A percentile compares a stretch with the other conserved stretches of the same genome.
Conservation (phyloP, 2,888 invertebrate genomes). For the Pristionchus mayeri region DNA sequence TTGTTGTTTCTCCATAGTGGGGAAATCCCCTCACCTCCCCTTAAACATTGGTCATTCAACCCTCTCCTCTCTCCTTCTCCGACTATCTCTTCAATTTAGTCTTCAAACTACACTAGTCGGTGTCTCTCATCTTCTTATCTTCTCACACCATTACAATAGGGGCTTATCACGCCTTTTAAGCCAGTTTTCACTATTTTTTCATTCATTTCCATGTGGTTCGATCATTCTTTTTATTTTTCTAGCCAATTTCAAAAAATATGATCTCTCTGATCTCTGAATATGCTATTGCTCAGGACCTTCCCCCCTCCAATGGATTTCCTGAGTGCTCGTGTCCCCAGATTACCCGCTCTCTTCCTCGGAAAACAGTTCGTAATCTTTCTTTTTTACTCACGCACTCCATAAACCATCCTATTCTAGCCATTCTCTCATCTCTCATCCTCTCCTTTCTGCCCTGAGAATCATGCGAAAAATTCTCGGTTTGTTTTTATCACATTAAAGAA, state of each 20-base stretch:
- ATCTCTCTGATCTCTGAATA: not conserved
- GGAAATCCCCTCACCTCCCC: not conserved
- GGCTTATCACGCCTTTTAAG: slow-evolving; percentile 27
- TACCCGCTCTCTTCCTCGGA: slow-evolving; percentile 13
- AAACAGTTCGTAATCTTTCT: not conserved
- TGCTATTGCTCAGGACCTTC: not conserved
- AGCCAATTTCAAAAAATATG: not conserved
- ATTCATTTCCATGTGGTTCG: not conserved
- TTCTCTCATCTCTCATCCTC: not conserved
- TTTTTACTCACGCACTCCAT: not conserved
- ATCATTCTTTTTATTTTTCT: not conserved
- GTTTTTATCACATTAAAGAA: not conserved
- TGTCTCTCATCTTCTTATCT: not conserved
- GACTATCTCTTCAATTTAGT: not conserved
- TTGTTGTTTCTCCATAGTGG: not conserved
- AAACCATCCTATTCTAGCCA: not conserved
- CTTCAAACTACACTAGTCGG: slow-evolving; percentile 20
- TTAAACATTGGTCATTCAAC: not conserved
- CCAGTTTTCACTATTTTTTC: not conserved
- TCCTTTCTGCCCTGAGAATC: not conserved
- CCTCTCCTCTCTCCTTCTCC: not conserved
- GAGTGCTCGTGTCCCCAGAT: not conserved
- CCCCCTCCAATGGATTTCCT: not conserved
- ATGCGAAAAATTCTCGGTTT: not conserved
- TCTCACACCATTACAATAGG: slow-evolving; percentile 14